These are phyloP conservation scores for Synanthedon myopaeformis DNA, from an alignment of 2,888 invertebrate species.

Conservation along the genomic window DNA sequence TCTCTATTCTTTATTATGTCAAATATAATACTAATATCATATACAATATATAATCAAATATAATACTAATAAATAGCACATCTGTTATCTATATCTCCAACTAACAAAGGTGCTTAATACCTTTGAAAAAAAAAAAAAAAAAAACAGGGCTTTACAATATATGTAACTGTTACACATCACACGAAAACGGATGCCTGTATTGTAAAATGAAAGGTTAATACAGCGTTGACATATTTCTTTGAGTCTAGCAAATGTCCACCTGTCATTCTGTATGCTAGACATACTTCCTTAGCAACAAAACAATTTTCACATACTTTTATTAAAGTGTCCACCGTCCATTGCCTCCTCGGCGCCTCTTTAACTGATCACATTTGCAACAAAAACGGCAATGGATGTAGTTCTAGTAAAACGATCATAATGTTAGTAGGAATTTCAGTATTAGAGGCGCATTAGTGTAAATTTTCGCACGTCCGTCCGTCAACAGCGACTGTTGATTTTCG, in stretches of 20 bases:
- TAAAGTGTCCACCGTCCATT: not conserved
- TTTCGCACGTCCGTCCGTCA: conserved; percentile 30
- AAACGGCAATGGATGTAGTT: not conserved
- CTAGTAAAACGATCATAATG: not conserved
- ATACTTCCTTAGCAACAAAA: conserved; percentile 3
- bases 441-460: conserved; percentile 26
- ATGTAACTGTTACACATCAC: not conserved
- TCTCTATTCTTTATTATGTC: too few species aligned
- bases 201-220: not conserved
- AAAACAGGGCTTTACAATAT: too few species aligned
- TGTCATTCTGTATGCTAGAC: conserved; percentile 22
- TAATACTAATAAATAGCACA: too few species aligned
- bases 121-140: too few species aligned
- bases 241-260: conserved; percentile 28
- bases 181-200: not conserved
- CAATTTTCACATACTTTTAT: not conserved
- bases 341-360: not conserved
- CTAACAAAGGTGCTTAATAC: too few species aligned
- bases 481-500: conserved; percentile 23
- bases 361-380: not conserved
- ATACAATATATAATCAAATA: too few species aligned
- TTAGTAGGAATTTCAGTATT: not conserved
- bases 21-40: too few species aligned
- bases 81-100: too few species aligned
- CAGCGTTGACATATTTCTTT: conserved; percentile 24